A percentile compares a stretch with the other conserved stretches of the same genome.
Conservation (phyloP, 2,888 invertebrate species). For the Drosophila stalkeri region DNA sequence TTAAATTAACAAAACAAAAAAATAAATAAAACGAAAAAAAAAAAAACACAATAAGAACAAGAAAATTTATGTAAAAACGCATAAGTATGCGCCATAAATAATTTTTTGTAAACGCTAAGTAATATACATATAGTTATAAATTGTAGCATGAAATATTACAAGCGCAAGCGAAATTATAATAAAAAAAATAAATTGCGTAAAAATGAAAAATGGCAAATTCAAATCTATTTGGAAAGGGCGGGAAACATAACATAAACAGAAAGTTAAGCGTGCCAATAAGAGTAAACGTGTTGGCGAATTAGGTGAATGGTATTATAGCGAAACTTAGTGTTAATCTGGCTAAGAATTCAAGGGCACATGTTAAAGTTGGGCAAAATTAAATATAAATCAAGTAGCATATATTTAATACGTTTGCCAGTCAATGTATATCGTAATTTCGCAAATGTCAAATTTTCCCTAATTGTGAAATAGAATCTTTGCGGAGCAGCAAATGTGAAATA, state of each 20-base stretch:
- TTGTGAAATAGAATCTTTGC: not conserved
- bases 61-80: slow-evolving; percentile 35
- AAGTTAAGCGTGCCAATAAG: not conserved
- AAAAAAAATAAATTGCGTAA: slow-evolving; percentile 53
- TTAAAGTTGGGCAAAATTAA: not conserved
- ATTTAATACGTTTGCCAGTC: not conserved
- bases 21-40: slow-evolving; percentile 28
- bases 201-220: slow-evolving; percentile 14
- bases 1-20: slow-evolving; percentile 12
- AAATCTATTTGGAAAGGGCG: slow-evolving; percentile 7
- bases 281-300: not conserved
- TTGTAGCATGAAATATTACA: slow-evolving; percentile 77
- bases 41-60: slow-evolving; percentile 19
- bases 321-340: not conserved
- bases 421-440: not conserved
- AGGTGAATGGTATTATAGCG: slow-evolving; percentile 7
- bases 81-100: slow-evolving; percentile 58
- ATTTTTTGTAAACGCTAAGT: slow-evolving; percentile 72
- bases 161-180: slow-evolving; percentile 54
- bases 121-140: slow-evolving; percentile 67
- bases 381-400: not conserved
- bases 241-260: not conserved
- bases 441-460: not conserved
- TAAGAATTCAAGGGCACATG: no score
- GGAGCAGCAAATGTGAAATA: not conserved